Evolutionary conservation across 2,113 vertebrate genomes (phyloP).

Genomic region (Paracanthobrama guichenoti): DNA sequence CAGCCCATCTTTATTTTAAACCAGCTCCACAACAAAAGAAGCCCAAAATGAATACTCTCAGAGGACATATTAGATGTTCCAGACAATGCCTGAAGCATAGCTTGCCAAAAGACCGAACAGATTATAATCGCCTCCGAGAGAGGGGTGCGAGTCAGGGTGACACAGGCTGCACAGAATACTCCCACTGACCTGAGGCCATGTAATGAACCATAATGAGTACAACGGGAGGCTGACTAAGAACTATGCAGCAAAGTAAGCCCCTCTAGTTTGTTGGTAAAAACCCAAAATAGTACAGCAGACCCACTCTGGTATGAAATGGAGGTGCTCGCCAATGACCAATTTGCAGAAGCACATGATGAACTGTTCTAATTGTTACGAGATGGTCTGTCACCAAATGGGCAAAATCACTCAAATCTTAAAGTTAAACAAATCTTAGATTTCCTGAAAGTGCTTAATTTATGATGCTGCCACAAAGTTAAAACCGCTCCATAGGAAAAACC

Average conservation of each 20-base stretch:
- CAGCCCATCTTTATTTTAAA: constrained; percentile 52
- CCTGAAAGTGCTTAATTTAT: neutral
- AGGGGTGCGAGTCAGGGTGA: neutral
- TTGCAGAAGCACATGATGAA: constrained; percentile 49
- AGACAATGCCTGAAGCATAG: constrained; percentile 14
- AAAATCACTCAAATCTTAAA: constrained; percentile 5
- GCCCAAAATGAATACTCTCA: constrained; percentile 55
- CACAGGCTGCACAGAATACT: neutral
- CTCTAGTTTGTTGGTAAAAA: constrained; percentile 58
- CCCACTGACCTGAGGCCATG: constrained; percentile 23
- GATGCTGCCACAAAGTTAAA: constrained; percentile 1
- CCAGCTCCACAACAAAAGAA: constrained; percentile 56
- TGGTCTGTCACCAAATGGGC: neutral
- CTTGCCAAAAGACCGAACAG: neutral
- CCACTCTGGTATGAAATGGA: constrained; percentile 52
- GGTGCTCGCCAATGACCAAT: constrained; percentile 39
- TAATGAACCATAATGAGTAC: constrained; percentile 30
- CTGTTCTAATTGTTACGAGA: constrained; percentile 21
- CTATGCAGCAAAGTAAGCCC: constrained; percentile 40
- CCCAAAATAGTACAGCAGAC: constrained; percentile 56
- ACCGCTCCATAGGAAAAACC: constrained; percentile 5
- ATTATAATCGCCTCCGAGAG: neutral
- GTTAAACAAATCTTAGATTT: constrained; percentile 4
- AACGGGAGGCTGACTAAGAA: constrained; percentile 36
- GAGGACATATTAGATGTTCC: constrained; percentile 51